Conservation (phyloP, 2,113 vertebrate species). For the Notothenia coriiceps region DNA sequence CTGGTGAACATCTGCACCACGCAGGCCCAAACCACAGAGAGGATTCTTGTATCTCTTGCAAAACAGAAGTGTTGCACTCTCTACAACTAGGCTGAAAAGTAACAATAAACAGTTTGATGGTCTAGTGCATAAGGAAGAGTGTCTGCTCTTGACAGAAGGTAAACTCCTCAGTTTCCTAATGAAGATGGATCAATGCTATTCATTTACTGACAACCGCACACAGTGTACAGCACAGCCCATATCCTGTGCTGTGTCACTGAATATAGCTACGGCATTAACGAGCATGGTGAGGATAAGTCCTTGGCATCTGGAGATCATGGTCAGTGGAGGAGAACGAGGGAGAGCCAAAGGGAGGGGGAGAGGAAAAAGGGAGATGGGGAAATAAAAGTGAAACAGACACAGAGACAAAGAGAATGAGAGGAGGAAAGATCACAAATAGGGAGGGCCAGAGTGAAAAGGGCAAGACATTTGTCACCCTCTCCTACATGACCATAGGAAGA, state of each 20-base stretch:
- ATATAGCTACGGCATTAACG: conserved; percentile 50
- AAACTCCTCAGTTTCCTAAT: conserved; percentile 78
- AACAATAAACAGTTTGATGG: conserved; percentile 68
- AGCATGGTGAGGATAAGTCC: conserved; percentile 37
- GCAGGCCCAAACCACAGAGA: conserved; percentile 3
- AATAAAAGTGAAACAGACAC: conserved; percentile 47
- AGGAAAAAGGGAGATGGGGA: conserved; percentile 12
- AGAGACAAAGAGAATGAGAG: conserved; percentile 39
- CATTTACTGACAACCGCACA: conserved; percentile 83
- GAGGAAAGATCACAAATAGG: conserved; percentile 66
- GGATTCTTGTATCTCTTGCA: conserved; percentile 10
- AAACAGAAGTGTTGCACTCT: conserved; percentile 16
- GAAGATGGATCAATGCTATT: conserved; percentile 89
- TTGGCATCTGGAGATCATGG: conserved; percentile 58
- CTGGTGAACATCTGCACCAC: conserved; percentile 36
- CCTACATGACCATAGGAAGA: conserved; percentile 70
- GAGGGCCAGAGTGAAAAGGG: conserved; percentile 79
- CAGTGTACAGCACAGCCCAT: conserved; percentile 74
- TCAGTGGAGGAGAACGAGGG: conserved; percentile 61
- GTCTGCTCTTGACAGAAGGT: conserved; percentile 50
- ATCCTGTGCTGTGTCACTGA: conserved; percentile 78
- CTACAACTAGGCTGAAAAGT: conserved; percentile 30
- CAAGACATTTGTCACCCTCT: conserved; percentile 85
- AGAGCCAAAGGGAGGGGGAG: conserved; percentile 33
- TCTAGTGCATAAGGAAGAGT: conserved; percentile 51